Percentiles rank a stretch among this genome's conserved stretches.
Evolutionary conservation across 2,888 invertebrate species (phyloP).

Genomic region (Ferdinandea cuprea): DNA sequence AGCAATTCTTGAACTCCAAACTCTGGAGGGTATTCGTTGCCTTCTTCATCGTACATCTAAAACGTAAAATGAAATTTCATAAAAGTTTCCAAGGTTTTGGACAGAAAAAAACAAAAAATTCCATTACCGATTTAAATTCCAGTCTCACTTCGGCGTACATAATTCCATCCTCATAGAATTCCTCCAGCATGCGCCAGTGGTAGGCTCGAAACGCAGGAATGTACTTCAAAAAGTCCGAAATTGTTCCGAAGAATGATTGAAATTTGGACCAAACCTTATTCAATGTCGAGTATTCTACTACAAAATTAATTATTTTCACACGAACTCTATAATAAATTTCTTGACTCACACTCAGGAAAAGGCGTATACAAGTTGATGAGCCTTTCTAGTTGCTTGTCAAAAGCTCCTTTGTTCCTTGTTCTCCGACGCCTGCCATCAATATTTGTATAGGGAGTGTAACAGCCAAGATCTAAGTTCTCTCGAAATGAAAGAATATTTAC

Average conservation of each 20-base stretch:
- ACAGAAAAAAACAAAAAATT: too few species aligned
- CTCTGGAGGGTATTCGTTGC: slow-evolving; percentile 83
- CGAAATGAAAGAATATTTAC: slow-evolving; percentile 45
- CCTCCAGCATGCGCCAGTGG: slow-evolving; percentile 84
- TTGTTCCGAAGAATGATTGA: slow-evolving; percentile 83
- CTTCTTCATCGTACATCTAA: slow-evolving; percentile 85
- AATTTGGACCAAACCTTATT: slow-evolving; percentile 84
- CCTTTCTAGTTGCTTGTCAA: slow-evolving; percentile 85
- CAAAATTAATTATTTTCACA: background rate
- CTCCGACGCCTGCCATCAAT: slow-evolving; percentile 81
- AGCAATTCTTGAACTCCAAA: slow-evolving; percentile 81
- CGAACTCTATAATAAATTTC: too few species aligned
- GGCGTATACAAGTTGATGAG: slow-evolving; percentile 85
- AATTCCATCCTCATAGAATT: slow-evolving; percentile 86
- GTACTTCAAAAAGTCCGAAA: slow-evolving; percentile 84
- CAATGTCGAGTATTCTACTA: slow-evolving; percentile 80
- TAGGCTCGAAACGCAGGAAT: slow-evolving; percentile 85
- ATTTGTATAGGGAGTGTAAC: slow-evolving; percentile 77
- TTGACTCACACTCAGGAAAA: slow-evolving; percentile 82
- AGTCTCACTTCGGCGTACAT: slow-evolving; percentile 86
- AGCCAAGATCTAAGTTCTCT: slow-evolving; percentile 73
- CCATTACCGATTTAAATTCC: slow-evolving; percentile 77
- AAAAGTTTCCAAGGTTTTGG: background rate
- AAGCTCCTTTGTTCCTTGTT: slow-evolving; percentile 81
- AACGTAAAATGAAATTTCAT: slow-evolving; percentile 1